phyloP scores from a whole-genome alignment of 2,888 invertebrate genomes.

The Smittia aterrima region DNA sequence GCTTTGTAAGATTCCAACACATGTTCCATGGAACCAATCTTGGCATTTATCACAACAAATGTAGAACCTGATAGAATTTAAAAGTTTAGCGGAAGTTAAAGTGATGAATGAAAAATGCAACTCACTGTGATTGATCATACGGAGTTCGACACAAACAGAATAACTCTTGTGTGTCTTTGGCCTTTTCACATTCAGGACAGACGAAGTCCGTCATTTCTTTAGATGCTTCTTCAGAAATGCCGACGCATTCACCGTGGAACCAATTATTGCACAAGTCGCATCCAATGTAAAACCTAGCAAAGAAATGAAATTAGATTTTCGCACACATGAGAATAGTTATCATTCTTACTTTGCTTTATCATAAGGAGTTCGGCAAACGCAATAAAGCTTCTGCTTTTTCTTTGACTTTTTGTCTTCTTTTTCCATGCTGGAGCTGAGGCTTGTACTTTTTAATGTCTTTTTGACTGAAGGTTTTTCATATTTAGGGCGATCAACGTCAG shows the following conservation, averaged over 20 bases:
- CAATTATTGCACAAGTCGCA: slow-evolving; percentile 97
- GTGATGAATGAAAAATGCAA: no score
- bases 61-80: slow-evolving; percentile 71
- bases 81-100: no score
- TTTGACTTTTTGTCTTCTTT: slow-evolving; percentile 47
- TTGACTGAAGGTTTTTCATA: slow-evolving; percentile 5
- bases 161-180: slow-evolving; percentile 84
- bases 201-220: slow-evolving; percentile 87
- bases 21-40: slow-evolving; percentile 98
- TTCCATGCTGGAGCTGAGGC: slow-evolving; percentile 64
- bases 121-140: slow-evolving; percentile 93
- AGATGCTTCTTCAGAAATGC: slow-evolving; percentile 88
- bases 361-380: slow-evolving; percentile 90
- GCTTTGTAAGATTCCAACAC: slow-evolving; percentile 91
- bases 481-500: slow-evolving; percentile 55
- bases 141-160: slow-evolving; percentile 96
- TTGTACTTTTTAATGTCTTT: slow-evolving; percentile 48
- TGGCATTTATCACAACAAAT: slow-evolving; percentile 98
- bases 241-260: slow-evolving; percentile 98
- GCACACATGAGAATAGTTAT: slow-evolving; percentile 12
- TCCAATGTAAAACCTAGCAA: slow-evolving; percentile 85
- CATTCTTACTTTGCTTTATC: slow-evolving; percentile 82
- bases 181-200: slow-evolving; percentile 81
- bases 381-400: slow-evolving; percentile 79
- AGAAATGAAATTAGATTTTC: slow-evolving; percentile 38